A percentile compares a stretch with the other conserved stretches of the same genome.
These are phyloP conservation scores for Corbicula japonica DNA, from an alignment of 2,888 invertebrate genomes.

Conservation along the genomic window DNA sequence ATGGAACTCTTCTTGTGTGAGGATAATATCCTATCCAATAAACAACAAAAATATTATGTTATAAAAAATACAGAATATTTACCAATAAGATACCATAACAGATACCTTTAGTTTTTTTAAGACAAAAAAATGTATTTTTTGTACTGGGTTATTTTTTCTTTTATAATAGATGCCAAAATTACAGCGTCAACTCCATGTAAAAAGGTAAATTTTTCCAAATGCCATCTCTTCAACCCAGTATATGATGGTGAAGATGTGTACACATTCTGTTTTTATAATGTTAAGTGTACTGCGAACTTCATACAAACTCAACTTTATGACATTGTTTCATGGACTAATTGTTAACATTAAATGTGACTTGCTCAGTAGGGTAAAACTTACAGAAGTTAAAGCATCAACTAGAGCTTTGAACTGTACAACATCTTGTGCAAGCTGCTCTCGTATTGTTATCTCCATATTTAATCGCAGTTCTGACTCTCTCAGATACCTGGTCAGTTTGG, in stretches of 20 bases:
- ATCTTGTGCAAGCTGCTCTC: constrained; percentile 82
- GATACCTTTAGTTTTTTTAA: not conserved
- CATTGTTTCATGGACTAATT: too few relatives aligned
- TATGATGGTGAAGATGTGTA: too few relatives aligned
- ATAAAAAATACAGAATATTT: not conserved
- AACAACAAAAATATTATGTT: not conserved
- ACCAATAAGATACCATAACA: not conserved
- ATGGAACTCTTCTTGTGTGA: constrained; percentile 82
- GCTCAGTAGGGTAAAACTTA: constrained; percentile 66
- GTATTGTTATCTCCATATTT: constrained; percentile 77
- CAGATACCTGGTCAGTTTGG: constrained; percentile 79
- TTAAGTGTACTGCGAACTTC: too few relatives aligned
- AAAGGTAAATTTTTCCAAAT: too few relatives aligned
- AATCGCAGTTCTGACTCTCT: constrained; percentile 81
- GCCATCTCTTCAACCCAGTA: too few relatives aligned
- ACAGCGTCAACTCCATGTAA: too few relatives aligned
- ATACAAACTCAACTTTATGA: too few relatives aligned
- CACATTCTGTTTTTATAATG: too few relatives aligned
- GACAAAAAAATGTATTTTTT: too few relatives aligned
- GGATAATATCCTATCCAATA: constrained; percentile 81
- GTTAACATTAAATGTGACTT: not conserved
- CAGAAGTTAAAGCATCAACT: constrained; percentile 82
- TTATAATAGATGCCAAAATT: too few relatives aligned
- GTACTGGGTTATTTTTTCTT: too few relatives aligned
- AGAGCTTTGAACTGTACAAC: constrained; percentile 77